Percentiles rank a stretch among this genome's conserved stretches.
Conservation (phyloP, 2,797 vertebrate species). For the Darevskia nairensis region DNA sequence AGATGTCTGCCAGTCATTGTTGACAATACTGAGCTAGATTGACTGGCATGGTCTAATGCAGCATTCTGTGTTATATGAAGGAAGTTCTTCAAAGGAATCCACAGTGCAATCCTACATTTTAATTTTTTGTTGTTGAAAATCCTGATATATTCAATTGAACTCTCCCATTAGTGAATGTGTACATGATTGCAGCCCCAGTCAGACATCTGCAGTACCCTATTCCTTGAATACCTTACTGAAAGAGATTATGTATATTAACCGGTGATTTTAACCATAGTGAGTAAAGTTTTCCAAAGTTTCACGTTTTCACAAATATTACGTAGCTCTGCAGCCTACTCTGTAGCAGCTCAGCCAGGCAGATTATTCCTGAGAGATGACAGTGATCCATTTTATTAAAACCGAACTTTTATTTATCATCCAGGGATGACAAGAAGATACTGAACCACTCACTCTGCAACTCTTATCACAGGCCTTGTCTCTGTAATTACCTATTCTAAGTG, state of each 20-base stretch:
- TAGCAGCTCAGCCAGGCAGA: neutral
- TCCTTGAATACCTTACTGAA: neutral
- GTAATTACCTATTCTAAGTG: neutral
- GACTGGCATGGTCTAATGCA: neutral
- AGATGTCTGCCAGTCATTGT: neutral
- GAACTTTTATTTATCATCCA: neutral
- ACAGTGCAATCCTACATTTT: no score
- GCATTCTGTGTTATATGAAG: neutral
- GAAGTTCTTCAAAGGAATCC: no score
- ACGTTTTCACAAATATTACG: neutral
- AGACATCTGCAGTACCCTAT: neutral
- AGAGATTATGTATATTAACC: neutral
- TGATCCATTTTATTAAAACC: neutral
- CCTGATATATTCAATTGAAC: neutral
- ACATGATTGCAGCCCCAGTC: neutral
- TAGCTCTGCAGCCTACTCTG: neutral
- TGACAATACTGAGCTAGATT: neutral
- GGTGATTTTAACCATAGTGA: neutral
- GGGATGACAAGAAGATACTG: neutral
- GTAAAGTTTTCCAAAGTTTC: neutral
- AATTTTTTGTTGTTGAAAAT: no score
- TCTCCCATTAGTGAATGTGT: neutral
- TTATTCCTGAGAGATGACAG: neutral
- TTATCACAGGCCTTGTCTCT: neutral
- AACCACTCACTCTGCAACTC: neutral